Conservation (phyloP, 2,888 invertebrate genomes). For the Gortyna flavago region DNA sequence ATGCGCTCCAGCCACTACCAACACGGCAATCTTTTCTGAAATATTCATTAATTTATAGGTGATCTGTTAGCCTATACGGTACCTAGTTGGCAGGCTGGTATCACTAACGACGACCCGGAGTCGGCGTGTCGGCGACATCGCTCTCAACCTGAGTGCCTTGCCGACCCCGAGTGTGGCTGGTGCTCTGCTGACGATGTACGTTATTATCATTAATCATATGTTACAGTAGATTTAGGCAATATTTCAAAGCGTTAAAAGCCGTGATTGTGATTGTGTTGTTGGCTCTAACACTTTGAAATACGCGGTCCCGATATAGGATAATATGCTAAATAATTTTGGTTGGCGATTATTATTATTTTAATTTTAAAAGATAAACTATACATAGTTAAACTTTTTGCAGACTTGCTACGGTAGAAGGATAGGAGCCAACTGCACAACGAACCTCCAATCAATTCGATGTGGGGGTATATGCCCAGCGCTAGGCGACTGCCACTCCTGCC, state of each 20-base stretch:
- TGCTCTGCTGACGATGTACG: slow-evolving; percentile 94
- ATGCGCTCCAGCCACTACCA: background rate
- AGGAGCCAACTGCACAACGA: slow-evolving; percentile 97
- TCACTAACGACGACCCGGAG: slow-evolving; percentile 93
- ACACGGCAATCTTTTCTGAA: background rate
- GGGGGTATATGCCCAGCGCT: slow-evolving; percentile 97
- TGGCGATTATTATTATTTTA: too few relatives aligned
- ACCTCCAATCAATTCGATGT: slow-evolving; percentile 96
- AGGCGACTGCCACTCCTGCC: slow-evolving; percentile 97
- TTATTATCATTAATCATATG: background rate
- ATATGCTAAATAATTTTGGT: background rate
- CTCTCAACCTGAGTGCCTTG: slow-evolving; percentile 94
- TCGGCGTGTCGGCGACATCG: slow-evolving; percentile 93
- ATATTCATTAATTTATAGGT: slow-evolving; percentile 74
- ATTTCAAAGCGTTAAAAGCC: background rate
- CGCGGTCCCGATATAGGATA: too few relatives aligned
- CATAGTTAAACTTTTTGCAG: slow-evolving; percentile 70
- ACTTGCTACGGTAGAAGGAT: slow-evolving; percentile 95
- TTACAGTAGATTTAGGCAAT: background rate
- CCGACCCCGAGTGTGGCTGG: slow-evolving; percentile 98
- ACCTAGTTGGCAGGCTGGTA: slow-evolving; percentile 94
- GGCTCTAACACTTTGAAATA: background rate
- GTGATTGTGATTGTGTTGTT: background rate
- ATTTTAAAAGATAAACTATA: too few relatives aligned
- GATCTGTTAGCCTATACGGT: slow-evolving; percentile 96